Evolutionary conservation across 1,140 invertebrate genomes (phyloP), one percentile per base, ranked within the genome.

Genomic region (Battus philenor): DNA sequence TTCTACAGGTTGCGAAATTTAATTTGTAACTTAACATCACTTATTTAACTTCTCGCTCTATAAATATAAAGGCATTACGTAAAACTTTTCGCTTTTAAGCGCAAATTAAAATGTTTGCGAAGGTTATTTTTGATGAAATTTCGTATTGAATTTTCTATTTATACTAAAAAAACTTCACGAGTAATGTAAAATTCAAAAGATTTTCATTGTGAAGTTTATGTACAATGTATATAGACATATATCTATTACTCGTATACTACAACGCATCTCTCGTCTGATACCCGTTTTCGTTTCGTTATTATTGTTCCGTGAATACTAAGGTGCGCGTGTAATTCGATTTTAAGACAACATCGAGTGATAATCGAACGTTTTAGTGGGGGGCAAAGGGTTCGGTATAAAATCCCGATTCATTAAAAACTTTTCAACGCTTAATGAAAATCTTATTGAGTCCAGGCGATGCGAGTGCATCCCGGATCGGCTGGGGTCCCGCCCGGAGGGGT

Each of bases 351-450:
- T n/a, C n/a, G n/a, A n/a, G n/a, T n/a, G n/a, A n/a, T n/a, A n/a
- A n/a, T n/a, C n/a, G n/a, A n/a, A n/a, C n/a, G n/a, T n/a, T n/a
- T n/a, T n/a, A n/a, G n/a, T n/a, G n/a, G n/a, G n/a, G n/a, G n/a
- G n/a, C n/a, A n/a, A 39, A 53, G 58, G 49, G 62, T 54, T 57
- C 49, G 50, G 32, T 57, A 59, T 58, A 57, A 64, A 72, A 75
- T 71, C 58, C 55, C 54, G 54, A 62, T 63, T 80, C 74, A 77
- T 82, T 82, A 80, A 66, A 69, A 80, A 80, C 70, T 83, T 80
- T 75, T 78, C 60, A 77, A 67, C 67, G 71, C 58, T 67, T 83
- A 80, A 80, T 83, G 76, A 77, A 83, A 83, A 83, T 83, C 79
- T 80, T 79, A 83, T 83, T 75, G 74, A 63, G 68, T 50, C 50